A percentile compares a stretch with the other conserved stretches of the same genome.
These are phyloP conservation scores for Pituophis catenifer DNA, from an alignment of 2,113 vertebrate genomes.

Conservation along the genomic window DNA sequence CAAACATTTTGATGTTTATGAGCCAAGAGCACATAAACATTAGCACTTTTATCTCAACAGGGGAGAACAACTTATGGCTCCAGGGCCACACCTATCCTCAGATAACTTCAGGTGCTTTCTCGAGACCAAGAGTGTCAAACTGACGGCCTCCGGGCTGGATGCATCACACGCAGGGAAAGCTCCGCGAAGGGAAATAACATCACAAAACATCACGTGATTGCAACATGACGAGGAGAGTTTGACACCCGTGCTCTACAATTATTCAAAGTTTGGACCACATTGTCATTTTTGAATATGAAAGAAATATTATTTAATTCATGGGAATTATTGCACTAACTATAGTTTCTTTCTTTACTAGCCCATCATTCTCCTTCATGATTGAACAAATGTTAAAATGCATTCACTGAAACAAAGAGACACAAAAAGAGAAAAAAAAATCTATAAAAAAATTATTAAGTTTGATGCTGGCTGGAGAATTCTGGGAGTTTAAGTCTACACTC, in stretches of 20 bases:
- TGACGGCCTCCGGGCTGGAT: too few relatives aligned
- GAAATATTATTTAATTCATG: background rate
- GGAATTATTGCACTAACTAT: background rate
- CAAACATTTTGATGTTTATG: background rate
- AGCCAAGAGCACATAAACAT: background rate
- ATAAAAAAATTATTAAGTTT: background rate
- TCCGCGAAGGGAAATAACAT: too few relatives aligned
- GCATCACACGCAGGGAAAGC: too few relatives aligned
- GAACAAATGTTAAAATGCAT: background rate
- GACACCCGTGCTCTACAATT: background rate
- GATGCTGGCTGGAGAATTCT: background rate
- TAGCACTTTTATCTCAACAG: background rate
- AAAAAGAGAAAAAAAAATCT: background rate
- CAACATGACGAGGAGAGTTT: too few relatives aligned
- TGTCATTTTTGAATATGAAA: background rate
- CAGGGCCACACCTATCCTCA: background rate
- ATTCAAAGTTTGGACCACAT: background rate
- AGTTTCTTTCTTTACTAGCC: background rate
- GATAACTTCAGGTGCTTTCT: too few relatives aligned
- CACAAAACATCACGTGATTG: too few relatives aligned
- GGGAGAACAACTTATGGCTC: background rate
- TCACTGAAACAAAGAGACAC: background rate
- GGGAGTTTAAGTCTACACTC: background rate
- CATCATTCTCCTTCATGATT: background rate
- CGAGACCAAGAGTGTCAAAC: too few relatives aligned